Evolutionary conservation across 2,797 vertebrate genomes (phyloP).

Genomic region (Gallinago nigripennis): DNA sequence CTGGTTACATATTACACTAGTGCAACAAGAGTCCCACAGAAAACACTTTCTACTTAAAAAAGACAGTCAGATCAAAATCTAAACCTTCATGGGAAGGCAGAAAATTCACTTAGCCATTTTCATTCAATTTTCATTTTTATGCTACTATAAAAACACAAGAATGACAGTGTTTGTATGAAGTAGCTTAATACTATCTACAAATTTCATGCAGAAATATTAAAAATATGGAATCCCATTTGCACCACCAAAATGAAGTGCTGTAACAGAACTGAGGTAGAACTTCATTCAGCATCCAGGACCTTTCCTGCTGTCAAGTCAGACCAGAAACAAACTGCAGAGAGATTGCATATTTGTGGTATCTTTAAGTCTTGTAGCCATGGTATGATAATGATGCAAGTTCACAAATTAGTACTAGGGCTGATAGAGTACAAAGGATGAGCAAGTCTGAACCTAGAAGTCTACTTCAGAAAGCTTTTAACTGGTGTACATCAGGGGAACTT

Average conservation of each 20-base stretch:
- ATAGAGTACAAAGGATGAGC: not conserved
- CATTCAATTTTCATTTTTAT: slow-evolving; percentile 1
- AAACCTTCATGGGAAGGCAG: not conserved
- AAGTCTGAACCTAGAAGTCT: not conserved
- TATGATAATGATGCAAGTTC: not conserved
- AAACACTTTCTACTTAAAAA: not conserved
- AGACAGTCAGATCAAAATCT: not conserved
- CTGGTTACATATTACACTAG: not conserved
- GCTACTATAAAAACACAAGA: not conserved
- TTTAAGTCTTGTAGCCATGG: not conserved
- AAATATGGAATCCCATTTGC: not conserved
- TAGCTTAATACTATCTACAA: not conserved
- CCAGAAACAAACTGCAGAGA: not conserved
- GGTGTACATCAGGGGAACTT: not conserved
- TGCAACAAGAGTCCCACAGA: not conserved
- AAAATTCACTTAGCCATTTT: not conserved
- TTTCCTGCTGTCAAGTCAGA: not conserved
- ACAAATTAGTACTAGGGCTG: not conserved
- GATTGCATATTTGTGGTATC: not conserved
- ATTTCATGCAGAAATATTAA: not conserved
- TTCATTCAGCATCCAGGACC: not conserved
- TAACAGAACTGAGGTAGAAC: not conserved
- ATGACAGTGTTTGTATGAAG: not conserved
- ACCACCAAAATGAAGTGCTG: not conserved
- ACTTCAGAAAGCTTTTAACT: not conserved